Evolutionary conservation across 2,888 invertebrate genomes (phyloP).

Genomic region (Serripes groenlandicus): DNA sequence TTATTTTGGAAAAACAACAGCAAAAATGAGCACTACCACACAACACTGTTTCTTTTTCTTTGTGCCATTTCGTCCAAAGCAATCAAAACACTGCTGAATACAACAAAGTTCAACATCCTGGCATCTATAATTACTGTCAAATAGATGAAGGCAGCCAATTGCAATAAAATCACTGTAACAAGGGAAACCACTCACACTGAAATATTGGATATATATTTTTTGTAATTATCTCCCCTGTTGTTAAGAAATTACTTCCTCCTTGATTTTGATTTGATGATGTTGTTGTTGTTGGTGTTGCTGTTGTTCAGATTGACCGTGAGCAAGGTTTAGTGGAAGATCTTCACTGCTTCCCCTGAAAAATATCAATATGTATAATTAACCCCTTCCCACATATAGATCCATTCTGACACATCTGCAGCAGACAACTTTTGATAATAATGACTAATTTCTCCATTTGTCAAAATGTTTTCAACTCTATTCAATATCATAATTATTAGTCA

Average conservation of each 20-base stretch:
- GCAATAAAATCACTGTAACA: not conserved
- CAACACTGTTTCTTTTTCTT: not conserved
- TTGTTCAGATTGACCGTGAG: constrained; percentile 34
- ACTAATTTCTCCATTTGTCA: not conserved
- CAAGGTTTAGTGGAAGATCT: constrained; percentile 66
- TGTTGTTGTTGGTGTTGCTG: constrained; percentile 13
- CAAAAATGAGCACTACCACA: not conserved
- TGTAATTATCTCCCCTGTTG: constrained; percentile 24
- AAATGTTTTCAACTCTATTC: not conserved
- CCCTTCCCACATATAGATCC: not conserved
- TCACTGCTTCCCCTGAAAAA: constrained; percentile 49
- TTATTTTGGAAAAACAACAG: not conserved
- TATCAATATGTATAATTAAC: not conserved
- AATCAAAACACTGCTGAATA: not conserved
- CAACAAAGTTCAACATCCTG: not conserved
- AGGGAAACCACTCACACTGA: constrained; percentile 16
- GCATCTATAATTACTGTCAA: not conserved
- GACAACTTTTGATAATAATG: not conserved
- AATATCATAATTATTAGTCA: too few relatives aligned
- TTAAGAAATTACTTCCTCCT: constrained; percentile 69
- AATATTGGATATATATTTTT: not conserved
- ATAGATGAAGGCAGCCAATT: not conserved
- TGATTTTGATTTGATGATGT: constrained; percentile 51
- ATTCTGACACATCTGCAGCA: not conserved
- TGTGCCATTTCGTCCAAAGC: not conserved